Evolutionary conservation across 2,888 invertebrate genomes (phyloP).

Genomic region (Nineta flava): DNA sequence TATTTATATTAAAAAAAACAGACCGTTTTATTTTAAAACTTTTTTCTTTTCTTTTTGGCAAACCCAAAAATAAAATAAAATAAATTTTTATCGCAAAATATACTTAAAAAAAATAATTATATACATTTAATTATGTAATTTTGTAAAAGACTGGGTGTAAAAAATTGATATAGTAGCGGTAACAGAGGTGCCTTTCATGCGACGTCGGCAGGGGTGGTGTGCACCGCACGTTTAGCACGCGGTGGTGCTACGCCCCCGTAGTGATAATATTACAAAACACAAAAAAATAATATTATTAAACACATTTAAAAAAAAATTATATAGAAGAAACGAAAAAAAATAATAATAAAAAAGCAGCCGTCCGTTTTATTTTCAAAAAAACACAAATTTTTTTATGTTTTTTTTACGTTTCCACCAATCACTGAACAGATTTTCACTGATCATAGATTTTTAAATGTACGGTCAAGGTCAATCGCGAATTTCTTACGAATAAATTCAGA

Average conservation of each 20-base stretch:
- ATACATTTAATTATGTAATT: background rate
- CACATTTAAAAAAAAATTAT: background rate
- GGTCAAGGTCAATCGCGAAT: too few species aligned
- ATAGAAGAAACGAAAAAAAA: conserved; percentile 11
- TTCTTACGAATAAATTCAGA: too few species aligned
- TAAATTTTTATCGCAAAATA: background rate
- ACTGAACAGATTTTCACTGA: too few species aligned
- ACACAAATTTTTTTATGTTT: background rate
- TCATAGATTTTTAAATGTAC: too few species aligned
- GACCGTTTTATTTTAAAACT: too few species aligned
- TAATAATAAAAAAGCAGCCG: conserved; percentile 22
- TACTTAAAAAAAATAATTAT: background rate
- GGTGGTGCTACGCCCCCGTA: conserved; percentile 1
- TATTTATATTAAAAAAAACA: background rate
- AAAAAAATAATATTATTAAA: too few species aligned
- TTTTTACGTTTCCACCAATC: background rate
- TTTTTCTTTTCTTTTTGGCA: background rate
- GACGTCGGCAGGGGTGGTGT: background rate
- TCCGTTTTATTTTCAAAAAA: conserved; percentile 17
- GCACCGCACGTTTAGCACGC: too few species aligned
- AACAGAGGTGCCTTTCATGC: conserved; percentile 26
- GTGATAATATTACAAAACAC: conserved; percentile 9
- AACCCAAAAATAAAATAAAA: too few species aligned
- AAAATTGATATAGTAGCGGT: conserved; percentile 7
- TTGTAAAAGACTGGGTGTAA: conserved; percentile 7